Base-by-base conservation (phyloP, 1,140 invertebrate species). In the Acromyrmex charruanus region DNA sequence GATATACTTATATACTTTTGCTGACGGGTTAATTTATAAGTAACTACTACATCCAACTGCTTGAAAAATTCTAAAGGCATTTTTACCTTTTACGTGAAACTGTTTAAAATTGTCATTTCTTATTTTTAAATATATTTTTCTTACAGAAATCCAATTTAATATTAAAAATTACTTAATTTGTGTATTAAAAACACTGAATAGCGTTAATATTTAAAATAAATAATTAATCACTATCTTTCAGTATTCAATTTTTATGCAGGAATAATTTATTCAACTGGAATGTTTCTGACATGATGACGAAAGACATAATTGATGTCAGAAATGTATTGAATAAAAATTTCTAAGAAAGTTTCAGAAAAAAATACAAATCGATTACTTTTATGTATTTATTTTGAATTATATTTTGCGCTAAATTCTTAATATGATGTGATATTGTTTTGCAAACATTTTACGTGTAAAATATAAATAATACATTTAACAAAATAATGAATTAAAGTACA, bases 1-100 rank as follows among this genome's bases (percentile, higher is more conserved):
- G 3, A 59, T 59, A 39, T 75, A 75, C 35, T 75, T 75, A 44
- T 59, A 39, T 75, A 75, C 35, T 61, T 75, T 35, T 58, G 18
- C 51, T 39, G 18, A 21, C 28, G 55, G 14, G 31, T 39, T 55
- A 69, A 49, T 72, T 55, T 72, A 55, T 55, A 55, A 72, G 51
- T 39, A 59, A 75, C 55, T 39, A 61, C 35, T 35, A 75, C 12
- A 35, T 35, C n/a, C 16, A 75, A 3, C 18, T 39, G 21, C n/a
- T 21, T 59, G 18, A 16, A 35, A 44, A 5, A 68, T 66, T 12
- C 21, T 39, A 21, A 75, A 75, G 14, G 16, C 16, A 16, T 7
- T 58, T 35, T 39, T 49, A 21, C 16, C 3, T 58, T 35, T 39
- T 49, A 21, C 16, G 9, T 44, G n/a, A 4, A 12, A 59, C 12